Evolutionary conservation across 2,797 vertebrate genomes (phyloP).

Genomic region (Sciurus carolinensis): DNA sequence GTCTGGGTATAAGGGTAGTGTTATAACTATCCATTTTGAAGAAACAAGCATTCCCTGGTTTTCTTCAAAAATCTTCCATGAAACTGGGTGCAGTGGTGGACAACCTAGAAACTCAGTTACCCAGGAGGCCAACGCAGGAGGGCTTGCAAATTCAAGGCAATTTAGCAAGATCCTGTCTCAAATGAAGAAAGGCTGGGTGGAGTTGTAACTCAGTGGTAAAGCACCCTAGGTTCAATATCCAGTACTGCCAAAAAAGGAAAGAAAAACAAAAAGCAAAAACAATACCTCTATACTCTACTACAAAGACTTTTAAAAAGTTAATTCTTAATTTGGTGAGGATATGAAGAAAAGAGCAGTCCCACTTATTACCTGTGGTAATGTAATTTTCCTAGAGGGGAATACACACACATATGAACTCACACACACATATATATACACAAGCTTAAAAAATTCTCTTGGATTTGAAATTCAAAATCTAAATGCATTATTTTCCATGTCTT

Average conservation of each 20-base stretch:
- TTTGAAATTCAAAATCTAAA: slow-evolving; percentile 69
- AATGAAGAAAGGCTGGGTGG: background rate
- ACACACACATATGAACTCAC: no score
- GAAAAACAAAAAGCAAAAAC: background rate
- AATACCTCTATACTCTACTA: background rate
- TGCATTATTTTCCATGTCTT: slow-evolving; percentile 61
- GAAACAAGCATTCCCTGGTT: background rate
- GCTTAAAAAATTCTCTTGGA: slow-evolving; percentile 52
- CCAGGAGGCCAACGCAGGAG: background rate
- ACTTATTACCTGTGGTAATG: slow-evolving; percentile 60
- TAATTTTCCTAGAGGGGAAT: slow-evolving; percentile 66
- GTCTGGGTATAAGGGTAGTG: background rate
- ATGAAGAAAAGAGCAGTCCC: slow-evolving; percentile 23
- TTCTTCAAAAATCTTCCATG: background rate
- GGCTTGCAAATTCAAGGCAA: background rate
- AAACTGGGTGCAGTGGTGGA: background rate
- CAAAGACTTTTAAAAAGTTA: slow-evolving; percentile 14
- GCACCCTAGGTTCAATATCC: no score
- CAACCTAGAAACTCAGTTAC: background rate
- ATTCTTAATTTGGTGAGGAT: slow-evolving; percentile 31
- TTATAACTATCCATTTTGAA: background rate
- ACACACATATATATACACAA: background rate
- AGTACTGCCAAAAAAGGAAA: background rate
- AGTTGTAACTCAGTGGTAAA: background rate
- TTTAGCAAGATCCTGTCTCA: no score